Evolutionary conservation across 92 coral and sea anemone genomes (phyloP).

Genomic region (Phenganax stokvisi): DNA sequence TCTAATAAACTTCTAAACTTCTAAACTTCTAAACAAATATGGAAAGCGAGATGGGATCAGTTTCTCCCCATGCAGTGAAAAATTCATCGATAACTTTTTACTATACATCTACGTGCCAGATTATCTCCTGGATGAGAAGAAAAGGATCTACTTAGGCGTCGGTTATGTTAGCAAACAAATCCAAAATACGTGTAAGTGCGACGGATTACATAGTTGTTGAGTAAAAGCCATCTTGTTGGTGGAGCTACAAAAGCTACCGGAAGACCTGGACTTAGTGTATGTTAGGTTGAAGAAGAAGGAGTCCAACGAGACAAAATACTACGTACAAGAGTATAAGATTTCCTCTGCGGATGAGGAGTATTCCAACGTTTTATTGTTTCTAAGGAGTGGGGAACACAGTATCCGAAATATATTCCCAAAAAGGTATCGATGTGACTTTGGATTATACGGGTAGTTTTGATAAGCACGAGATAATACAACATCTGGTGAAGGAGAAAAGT

Average conservation of each 20-base stretch:
- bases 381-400: conserved; percentile 39
- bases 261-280: conserved; percentile 30
- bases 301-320: conserved; percentile 20
- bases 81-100: too few species aligned
- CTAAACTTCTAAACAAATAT: too few species aligned
- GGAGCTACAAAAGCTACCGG: conserved; percentile 27
- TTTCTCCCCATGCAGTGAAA: too few species aligned
- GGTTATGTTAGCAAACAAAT: conserved; percentile 45
- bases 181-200: conserved; percentile 41
- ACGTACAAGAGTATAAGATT: conserved; percentile 32
- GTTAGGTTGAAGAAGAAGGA: conserved; percentile 12
- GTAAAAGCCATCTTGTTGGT: background rate
- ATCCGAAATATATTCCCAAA: conserved; percentile 40
- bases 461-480: background rate
- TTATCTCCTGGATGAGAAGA: background rate
- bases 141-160: conserved; percentile 41
- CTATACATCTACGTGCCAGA: too few species aligned
- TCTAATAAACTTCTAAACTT: too few species aligned
- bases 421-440: conserved; percentile 2
- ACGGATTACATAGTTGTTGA: conserved; percentile 41
- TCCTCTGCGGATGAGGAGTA: conserved; percentile 47
- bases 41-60: too few species aligned
- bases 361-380: conserved; percentile 35
- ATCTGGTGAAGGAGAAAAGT: background rate
- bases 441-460: background rate